Evolutionary conservation across 1,140 invertebrate genomes (phyloP), one percentile per base, ranked within the genome.

Genomic region (Liolophura sinensis): DNA sequence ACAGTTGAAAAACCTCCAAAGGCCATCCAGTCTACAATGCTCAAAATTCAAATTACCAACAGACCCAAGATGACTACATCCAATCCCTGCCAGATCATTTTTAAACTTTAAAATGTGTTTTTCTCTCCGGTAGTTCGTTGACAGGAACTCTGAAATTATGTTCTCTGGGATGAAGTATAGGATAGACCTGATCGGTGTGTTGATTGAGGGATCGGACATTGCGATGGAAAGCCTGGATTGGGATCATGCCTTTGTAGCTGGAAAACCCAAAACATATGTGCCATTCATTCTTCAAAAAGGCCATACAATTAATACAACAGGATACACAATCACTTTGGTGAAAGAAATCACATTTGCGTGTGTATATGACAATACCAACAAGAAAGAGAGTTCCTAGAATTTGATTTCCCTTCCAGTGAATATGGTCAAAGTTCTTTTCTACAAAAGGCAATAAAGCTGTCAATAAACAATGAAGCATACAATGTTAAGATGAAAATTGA

Each of bases 81-180:
- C 31, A 40, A 40, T 40, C 31, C 31, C 31, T 40, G 31, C 31
- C n/a, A n/a, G n/a, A n/a, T n/a, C n/a, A n/a, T 40, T 40, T 40
- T 65, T 73, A 78, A 24, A 80, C 78, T 78, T 80, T 80, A 62
- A 75, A 75, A 69, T 80, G 78, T 69, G 75, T 72, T 76, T 80
- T 80, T 75, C 75, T 69, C 71, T 71, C 73, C 67, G 76, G 78
- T 24, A 78, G 73, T 56, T 76, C 65, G 54, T 67, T 65, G n/a
- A 31, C 50, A 47, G 71, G 68, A 47, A 72, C 52, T 71, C 24
- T 66, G 60, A 69, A 68, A 62, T 74, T 70, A 65, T 69, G 66
- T 58, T 66, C 67, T 56, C 70, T 67, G 20, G 76, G 76, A 67
- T 78, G 70, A 55, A 80, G 68, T 18, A 80, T 67, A 46, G 73